These are phyloP conservation scores for Apostichopus californicus DNA, from an alignment of 35 echinoderm and acorn worm genomes.

Conservation along the genomic window DNA sequence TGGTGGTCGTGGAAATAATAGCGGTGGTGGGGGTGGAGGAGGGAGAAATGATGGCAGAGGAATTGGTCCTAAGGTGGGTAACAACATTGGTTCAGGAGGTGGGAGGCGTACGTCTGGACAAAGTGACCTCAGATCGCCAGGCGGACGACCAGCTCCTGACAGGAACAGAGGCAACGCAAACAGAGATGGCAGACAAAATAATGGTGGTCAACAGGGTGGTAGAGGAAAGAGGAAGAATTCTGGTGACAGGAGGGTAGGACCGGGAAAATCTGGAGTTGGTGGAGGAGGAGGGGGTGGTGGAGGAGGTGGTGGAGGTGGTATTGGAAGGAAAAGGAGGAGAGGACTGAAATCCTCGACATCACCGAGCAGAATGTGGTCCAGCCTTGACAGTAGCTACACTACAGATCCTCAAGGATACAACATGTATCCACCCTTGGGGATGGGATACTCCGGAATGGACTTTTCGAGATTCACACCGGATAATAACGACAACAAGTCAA, in stretches of 20 bases:
- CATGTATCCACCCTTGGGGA: neutral
- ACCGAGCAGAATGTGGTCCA: neutral
- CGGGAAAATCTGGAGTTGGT: no score
- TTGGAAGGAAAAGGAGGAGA: neutral
- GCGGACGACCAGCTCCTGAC: neutral
- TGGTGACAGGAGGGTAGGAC: neutral
- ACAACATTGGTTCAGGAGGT: neutral
- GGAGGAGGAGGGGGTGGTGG: neutral
- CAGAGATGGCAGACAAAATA: neutral
- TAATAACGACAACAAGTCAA: neutral
- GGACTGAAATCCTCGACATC: neutral
- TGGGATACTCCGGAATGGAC: neutral
- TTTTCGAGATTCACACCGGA: neutral
- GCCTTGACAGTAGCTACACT: neutral
- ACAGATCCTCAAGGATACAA: neutral
- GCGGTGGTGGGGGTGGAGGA: neutral
- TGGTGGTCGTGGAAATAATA: neutral
- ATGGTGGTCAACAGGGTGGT: neutral
- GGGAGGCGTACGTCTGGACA: neutral
- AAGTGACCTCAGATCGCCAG: neutral
- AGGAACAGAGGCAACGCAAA: constrained; percentile 11
- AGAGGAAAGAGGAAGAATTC: constrained; percentile 10
- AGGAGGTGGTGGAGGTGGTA: neutral
- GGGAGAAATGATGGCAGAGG: constrained; percentile 14
- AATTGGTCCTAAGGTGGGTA: neutral